A percentile compares a stretch with the other conserved stretches of the same genome.
These are phyloP conservation scores for Tylochromis polylepis DNA, from an alignment of 2,113 vertebrate genomes.

Conservation along the genomic window DNA sequence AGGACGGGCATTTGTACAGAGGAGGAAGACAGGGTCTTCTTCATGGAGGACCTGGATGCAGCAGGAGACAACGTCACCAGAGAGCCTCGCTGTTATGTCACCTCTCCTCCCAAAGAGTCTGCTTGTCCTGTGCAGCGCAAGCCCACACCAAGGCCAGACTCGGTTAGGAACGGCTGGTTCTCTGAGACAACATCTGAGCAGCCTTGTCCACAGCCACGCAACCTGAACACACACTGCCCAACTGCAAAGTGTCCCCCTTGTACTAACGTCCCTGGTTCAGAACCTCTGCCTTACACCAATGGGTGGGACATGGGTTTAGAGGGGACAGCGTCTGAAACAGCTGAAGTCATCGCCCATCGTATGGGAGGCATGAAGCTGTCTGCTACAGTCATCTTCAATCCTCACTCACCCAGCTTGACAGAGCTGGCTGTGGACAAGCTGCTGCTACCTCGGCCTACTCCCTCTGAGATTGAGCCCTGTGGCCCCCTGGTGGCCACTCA, in stretches of 20 bases:
- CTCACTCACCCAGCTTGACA: constrained; percentile 79
- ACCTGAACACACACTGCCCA: constrained; percentile 62
- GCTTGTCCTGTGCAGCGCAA: constrained; percentile 14
- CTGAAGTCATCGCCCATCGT: constrained; percentile 90
- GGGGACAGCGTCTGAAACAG: constrained; percentile 72
- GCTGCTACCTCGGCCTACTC: constrained; percentile 46
- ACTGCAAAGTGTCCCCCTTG: constrained; percentile 28
- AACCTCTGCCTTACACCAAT: constrained; percentile 76
- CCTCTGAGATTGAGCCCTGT: constrained; percentile 72
- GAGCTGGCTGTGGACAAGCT: constrained; percentile 71
- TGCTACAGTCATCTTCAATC: constrained; percentile 96
- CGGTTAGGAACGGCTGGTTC: constrained; percentile 59
- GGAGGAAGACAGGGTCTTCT: constrained; percentile 89
- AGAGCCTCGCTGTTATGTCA: constrained; percentile 41
- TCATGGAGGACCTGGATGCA: constrained; percentile 92
- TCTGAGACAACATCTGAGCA: constrained; percentile 53
- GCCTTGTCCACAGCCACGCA: constrained; percentile 44
- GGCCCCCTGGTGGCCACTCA: constrained; percentile 79
- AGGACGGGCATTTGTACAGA: constrained; percentile 60
- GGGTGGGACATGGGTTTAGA: constrained; percentile 81
- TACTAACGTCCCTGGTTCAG: constrained; percentile 37
- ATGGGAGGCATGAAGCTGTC: constrained; percentile 98
- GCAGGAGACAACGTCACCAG: constrained; percentile 64
- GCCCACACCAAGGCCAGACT: constrained; percentile 2
- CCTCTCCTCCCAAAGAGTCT: constrained; percentile 49